Base-by-base conservation (phyloP, 1,140 invertebrate genomes). In the Vollenhovia emeryi region DNA sequence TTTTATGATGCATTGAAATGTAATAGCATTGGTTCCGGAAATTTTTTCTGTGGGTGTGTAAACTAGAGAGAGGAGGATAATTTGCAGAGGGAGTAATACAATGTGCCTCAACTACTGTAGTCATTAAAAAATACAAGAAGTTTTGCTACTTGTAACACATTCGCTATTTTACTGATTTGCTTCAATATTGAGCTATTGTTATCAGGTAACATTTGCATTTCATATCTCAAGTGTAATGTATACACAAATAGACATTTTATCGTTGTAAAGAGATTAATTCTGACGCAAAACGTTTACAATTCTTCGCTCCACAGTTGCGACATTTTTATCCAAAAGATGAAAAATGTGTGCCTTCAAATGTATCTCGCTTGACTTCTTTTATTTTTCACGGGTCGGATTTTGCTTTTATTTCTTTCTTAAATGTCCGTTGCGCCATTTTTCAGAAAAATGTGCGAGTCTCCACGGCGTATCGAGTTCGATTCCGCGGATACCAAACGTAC, bases 301-400 rank as follows among this genome's bases (percentile, higher is more conserved):
- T 18, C 13, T 52, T n/a, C 36, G 24, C 24, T 71, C 5, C 15
- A 18, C 13, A 36, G 11, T 21, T 15, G 24, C 18, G 33, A 79
- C 55, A 69, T 1, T 40, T 80, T 21, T 43, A 80, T 69, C 66
- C 7, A 1, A 55, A 48, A 69, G 24, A 55, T 40, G 62, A 21
- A 80, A 80, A 55, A n/a, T 71, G 55, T 69, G 15, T 43, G 43
- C 18, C 59, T 45, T 30, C 8, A 18, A 33, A 4, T 9, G 57
- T 15, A 30, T 57, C 27, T 40, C 27, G 15, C 36, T 45, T 30
- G 40, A 48, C 24, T 24, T 18, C 43, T 60, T 48, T 24, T 40
- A 74, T 30, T 79, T 50, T 79, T n/a, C n/a, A n/a, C n/a, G n/a
- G n/a, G n/a, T n/a, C n/a, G n/a, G n/a, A 64, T 64, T 21, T 40